Evolutionary conservation across 2,888 invertebrate genomes (phyloP).

Genomic region (Uloborus plumipes): DNA sequence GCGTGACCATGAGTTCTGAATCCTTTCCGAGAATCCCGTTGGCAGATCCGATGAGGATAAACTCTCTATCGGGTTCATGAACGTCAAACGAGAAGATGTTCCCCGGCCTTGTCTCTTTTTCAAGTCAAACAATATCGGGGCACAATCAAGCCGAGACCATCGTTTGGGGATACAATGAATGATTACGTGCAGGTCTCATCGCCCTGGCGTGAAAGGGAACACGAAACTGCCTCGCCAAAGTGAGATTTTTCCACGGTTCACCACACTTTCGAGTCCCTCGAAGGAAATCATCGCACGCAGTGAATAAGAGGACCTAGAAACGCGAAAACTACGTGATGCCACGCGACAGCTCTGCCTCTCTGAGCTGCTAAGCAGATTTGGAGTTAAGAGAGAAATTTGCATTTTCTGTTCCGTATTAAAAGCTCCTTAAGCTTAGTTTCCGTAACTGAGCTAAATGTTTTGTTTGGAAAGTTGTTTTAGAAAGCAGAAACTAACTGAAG

Average conservation of each 20-base stretch:
- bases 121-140: slow-evolving; percentile 14
- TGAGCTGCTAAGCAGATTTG: no score
- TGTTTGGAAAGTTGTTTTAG: not conserved
- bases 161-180: slow-evolving; percentile 6
- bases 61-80: no score
- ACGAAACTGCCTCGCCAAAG: not conserved
- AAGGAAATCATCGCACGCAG: slow-evolving; percentile 8
- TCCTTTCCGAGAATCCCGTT: no score
- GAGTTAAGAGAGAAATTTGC: no score
- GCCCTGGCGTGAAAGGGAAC: slow-evolving; percentile 14
- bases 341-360: no score
- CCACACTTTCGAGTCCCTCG: not conserved
- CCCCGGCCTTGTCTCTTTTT: not conserved
- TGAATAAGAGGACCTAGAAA: not conserved
- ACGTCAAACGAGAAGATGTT: no score
- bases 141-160: slow-evolving; percentile 27
- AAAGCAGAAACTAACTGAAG: no score
- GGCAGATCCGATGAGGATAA: no score
- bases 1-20: no score
- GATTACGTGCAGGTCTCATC: slow-evolving; percentile 16
- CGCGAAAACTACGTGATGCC: not conserved
- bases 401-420: not conserved
- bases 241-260: slow-evolving; percentile 26
- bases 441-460: not conserved
- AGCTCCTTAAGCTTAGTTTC: not conserved